Base-by-base conservation (phyloP, 2,797 vertebrate genomes). In the Decapterus maruadsi region DNA sequence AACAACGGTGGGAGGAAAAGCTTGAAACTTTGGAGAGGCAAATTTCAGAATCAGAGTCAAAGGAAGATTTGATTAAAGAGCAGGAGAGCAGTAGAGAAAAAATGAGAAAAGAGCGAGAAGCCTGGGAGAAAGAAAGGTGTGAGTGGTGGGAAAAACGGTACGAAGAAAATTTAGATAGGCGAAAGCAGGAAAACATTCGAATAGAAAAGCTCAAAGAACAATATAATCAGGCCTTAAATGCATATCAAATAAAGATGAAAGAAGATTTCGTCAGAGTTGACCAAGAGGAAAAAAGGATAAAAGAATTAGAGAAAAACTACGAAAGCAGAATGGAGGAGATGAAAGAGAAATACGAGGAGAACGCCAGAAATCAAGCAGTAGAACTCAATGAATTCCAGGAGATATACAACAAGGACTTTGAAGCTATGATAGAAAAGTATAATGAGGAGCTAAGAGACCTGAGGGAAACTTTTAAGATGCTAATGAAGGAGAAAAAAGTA, bases 341-440 rank as follows among this genome's bases (percentile, higher is more conserved):
- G 42, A 54, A 31, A 48, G 62, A 3, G 16, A 38, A 20, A 0
- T 40, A 67, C 48, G 72, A 75, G 57, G 75, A 78, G 2, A 64
- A 76, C 2, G 75, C 75, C 29, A 84, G 85, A 82, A 42, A 42
- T 12, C 40, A 42, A 11, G 40, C 40, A 2, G 40, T 12, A 42
- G 40, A 42, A 42, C 12, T 68, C 0, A 87, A 85, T 0, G 80
- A 83, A 1, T 83, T 85, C 34, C 78, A 0, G 68, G 0, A 19
- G 0, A 83, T 45, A 64, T 0, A 61, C 8, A 8, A 13, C 0
- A 56, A 57, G 0, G 82, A 80, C 31, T 76, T 72, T 4, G 11
- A 36, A 68, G 57, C 75, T 3, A 1, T 0, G 59, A 1, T 43
- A 0, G 2, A 63, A 1, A 50, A 46, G 10, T 66, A 58, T 0